A percentile compares a stretch with the other conserved stretches of the same genome.
phyloP scores from a whole-genome alignment of 2,888 invertebrate genomes.

The Pomacea canaliculata region DNA sequence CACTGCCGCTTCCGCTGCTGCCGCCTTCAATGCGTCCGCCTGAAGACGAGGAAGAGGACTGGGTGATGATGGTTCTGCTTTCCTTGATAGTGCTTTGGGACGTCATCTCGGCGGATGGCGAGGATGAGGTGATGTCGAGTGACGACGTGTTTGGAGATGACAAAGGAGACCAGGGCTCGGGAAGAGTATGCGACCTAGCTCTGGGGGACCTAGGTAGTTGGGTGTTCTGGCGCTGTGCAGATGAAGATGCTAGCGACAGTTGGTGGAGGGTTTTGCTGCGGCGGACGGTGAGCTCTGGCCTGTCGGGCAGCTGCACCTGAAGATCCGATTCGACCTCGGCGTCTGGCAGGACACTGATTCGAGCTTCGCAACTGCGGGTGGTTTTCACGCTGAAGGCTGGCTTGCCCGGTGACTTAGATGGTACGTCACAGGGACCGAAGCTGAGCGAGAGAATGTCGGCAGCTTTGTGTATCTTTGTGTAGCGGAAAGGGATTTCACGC shows the following conservation, averaged over 20 bases:
- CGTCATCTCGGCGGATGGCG: slow-evolving; percentile 34
- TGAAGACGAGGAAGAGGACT: slow-evolving; percentile 34
- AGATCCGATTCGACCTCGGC: not conserved
- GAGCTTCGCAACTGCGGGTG: slow-evolving; percentile 2
- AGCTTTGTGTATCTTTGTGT: no score
- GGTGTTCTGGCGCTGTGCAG: not conserved
- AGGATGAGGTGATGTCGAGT: not conserved
- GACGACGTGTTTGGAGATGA: not conserved
- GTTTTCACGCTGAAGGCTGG: not conserved
- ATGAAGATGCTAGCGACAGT: not conserved
- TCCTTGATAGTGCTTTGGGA: slow-evolving; percentile 55
- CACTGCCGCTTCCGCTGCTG: not conserved
- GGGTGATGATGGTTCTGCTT: slow-evolving; percentile 55
- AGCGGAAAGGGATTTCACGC: not conserved
- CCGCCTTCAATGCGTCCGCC: slow-evolving; percentile 26
- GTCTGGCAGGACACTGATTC: slow-evolving; percentile 3
- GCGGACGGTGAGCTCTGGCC: not conserved
- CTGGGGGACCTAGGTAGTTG: not conserved
- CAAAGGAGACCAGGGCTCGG: no score
- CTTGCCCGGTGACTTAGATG: not conserved
- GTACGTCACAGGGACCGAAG: not conserved
- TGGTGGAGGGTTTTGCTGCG: slow-evolving; percentile 7
- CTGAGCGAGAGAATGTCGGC: not conserved
- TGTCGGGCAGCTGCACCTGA: not conserved
- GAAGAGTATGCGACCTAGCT: no score